These are phyloP conservation scores for Camponotus vicinus DNA, from an alignment of 1,140 invertebrate genomes.

Conservation along the genomic window DNA sequence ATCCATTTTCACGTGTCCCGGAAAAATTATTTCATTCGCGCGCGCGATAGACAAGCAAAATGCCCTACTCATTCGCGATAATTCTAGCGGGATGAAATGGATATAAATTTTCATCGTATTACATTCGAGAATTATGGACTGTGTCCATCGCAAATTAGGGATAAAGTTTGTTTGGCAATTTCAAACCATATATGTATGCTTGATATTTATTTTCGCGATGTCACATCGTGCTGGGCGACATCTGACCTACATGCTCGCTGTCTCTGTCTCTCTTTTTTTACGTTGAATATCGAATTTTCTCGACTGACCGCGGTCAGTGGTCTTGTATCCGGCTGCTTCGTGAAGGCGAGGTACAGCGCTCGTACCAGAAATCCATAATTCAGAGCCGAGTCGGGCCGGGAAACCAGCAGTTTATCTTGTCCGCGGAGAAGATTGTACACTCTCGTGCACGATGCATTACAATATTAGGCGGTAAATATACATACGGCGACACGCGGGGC, in stretches of 20 bases:
- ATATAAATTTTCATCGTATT: background rate
- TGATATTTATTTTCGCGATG: constrained; percentile 24
- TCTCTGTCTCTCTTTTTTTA: no score
- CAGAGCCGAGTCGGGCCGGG: constrained; percentile 44
- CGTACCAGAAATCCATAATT: constrained; percentile 73
- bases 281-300: constrained; percentile 65
- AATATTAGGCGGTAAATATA: constrained; percentile 61
- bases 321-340: constrained; percentile 50
- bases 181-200: constrained; percentile 15
- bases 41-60: background rate
- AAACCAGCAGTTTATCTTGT: constrained; percentile 60
- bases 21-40: background rate
- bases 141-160: constrained; percentile 11
- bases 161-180: constrained; percentile 29
- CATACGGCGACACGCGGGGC: constrained; percentile 40
- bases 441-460: constrained; percentile 52
- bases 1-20: background rate
- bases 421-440: constrained; percentile 53
- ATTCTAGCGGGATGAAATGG: background rate
- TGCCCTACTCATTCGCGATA: background rate
- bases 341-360: constrained; percentile 47
- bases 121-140: no score
- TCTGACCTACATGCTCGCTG: constrained; percentile 58
- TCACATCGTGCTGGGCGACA: background rate
- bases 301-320: constrained; percentile 60